Conservation (phyloP, 1,140 invertebrate species). For the Caenorhabditis remanei region DNA sequence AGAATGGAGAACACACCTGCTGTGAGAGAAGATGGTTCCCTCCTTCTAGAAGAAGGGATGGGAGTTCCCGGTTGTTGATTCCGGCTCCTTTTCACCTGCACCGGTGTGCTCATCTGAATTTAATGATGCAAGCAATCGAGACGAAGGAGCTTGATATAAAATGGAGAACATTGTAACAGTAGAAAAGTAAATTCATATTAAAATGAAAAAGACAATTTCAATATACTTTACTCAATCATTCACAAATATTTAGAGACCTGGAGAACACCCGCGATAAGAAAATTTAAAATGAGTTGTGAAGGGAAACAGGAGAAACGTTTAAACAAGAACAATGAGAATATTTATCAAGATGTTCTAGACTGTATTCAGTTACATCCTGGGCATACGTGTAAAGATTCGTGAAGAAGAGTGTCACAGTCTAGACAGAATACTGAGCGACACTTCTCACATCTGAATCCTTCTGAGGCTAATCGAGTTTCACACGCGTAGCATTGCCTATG, state of each 20-base stretch:
- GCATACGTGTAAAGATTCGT: constrained; percentile 64
- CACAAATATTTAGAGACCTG: neutral
- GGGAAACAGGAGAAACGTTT: neutral
- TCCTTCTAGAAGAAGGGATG: neutral
- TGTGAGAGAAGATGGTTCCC: no score
- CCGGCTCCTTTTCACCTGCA: neutral
- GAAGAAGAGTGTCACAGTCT: constrained; percentile 66
- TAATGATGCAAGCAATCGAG: neutral
- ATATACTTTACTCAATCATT: constrained; percentile 5
- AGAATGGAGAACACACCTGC: neutral
- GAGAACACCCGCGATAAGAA: neutral
- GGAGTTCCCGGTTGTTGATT: neutral
- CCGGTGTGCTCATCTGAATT: constrained; percentile 92
- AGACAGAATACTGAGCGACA: constrained; percentile 61
- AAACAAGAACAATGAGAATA: neutral
- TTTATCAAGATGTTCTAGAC: neutral
- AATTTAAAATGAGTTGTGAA: no score
- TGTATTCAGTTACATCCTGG: constrained; percentile 60
- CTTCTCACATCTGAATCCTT: constrained; percentile 58
- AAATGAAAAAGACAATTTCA: neutral
- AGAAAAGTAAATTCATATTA: neutral
- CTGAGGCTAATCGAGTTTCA: constrained; percentile 21
- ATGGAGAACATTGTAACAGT: neutral
- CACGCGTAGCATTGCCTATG: constrained; percentile 57
- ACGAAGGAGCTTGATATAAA: neutral